These are phyloP conservation scores for Holacanthus passer DNA, from an alignment of 2,113 vertebrate species.

Conservation along the genomic window DNA sequence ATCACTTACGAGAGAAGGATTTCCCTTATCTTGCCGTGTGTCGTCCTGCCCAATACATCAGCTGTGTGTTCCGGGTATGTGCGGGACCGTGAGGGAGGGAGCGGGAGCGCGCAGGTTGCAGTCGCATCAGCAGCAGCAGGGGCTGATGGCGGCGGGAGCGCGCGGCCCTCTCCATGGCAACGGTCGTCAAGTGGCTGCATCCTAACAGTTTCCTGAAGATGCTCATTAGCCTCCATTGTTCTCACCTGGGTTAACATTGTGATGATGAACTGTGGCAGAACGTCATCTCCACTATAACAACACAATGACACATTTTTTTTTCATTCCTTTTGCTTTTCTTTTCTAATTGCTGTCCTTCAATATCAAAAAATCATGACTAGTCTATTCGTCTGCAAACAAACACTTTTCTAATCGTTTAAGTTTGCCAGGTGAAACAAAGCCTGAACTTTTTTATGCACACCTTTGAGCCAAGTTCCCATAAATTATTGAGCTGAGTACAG, in stretches of 20 bases:
- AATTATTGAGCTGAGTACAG: conserved; percentile 15
- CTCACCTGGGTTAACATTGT: neutral
- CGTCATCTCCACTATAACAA: neutral
- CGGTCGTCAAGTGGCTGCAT: conserved; percentile 27
- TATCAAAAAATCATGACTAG: neutral
- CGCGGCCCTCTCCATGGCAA: conserved; percentile 67
- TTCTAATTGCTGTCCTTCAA: neutral
- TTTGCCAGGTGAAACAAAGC: neutral
- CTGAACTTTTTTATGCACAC: neutral
- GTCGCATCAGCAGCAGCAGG: conserved; percentile 68
- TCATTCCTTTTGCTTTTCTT: neutral
- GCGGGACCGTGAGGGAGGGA: conserved; percentile 50
- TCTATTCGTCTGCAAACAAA: neutral
- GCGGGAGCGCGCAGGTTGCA: conserved; percentile 70
- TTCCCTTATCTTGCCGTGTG: conserved; percentile 58
- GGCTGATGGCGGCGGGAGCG: conserved; percentile 62
- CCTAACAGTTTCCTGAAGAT: neutral
- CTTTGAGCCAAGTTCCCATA: neutral
- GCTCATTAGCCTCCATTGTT: neutral
- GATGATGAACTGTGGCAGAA: neutral
- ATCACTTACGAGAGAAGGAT: conserved; percentile 73
- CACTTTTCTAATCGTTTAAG: neutral
- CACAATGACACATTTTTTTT: neutral
- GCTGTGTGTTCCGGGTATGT: conserved; percentile 68
- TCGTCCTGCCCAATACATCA: conserved; percentile 72